phyloP scores from a whole-genome alignment of 2,113 vertebrate species.

The Pelecanoides urinatrix region DNA sequence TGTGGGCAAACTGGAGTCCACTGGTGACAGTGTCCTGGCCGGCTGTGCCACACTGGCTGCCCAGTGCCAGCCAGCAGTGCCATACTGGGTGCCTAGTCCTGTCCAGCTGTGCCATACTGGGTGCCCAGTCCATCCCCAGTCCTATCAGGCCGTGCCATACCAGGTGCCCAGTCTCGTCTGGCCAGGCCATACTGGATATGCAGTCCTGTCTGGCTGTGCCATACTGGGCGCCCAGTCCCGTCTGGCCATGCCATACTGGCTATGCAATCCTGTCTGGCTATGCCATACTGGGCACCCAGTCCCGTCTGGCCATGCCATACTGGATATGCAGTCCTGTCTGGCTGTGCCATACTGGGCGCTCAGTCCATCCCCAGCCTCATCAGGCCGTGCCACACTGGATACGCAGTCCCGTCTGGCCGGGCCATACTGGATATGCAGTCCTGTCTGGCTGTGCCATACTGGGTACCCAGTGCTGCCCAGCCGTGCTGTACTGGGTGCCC shows the following conservation, averaged over 20 bases:
- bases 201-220: no score
- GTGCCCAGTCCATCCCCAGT: neutral
- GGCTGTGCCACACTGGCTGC: neutral
- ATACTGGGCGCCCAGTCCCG: no score
- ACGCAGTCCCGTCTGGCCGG: rapidly evolving
- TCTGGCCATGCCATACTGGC: no score
- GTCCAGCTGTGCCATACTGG: neutral
- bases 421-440: neutral
- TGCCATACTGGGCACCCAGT: no score
- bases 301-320: no score
- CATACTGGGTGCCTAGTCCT: neutral
- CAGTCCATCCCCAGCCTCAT: no score
- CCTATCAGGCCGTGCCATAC: neutral
- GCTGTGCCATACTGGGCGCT: no score
- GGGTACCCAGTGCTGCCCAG: rapidly evolving
- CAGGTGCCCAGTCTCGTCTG: neutral
- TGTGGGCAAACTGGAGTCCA: neutral
- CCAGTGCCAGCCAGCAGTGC: neutral
- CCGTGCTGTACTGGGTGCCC: no score
- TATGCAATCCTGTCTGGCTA: no score
- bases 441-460: neutral
- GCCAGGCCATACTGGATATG: no score
- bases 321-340: no score
- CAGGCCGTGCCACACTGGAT: no score
- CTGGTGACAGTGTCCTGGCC: neutral